Evolutionary conservation across 2,797 vertebrate species (phyloP).

Genomic region (Eulemur albifrons): DNA sequence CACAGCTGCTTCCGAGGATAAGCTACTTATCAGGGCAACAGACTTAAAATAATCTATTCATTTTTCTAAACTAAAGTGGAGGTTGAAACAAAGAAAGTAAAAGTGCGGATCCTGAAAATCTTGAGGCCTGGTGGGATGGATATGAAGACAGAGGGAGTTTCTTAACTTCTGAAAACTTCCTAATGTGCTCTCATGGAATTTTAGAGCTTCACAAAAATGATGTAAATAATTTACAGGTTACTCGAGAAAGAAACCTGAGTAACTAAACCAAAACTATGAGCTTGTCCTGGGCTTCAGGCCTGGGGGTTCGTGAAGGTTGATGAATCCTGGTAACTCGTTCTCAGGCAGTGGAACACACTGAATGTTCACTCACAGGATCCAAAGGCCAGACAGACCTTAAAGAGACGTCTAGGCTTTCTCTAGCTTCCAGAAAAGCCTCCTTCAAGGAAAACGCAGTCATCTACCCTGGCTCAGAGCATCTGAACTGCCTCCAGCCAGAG

Average conservation of each 20-base stretch:
- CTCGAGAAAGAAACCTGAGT: background rate
- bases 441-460: background rate
- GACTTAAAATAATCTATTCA: background rate
- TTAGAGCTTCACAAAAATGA: background rate
- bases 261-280: background rate
- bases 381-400: background rate
- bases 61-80: constrained; percentile 14
- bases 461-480: background rate
- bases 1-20: background rate
- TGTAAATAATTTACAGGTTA: background rate
- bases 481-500: background rate
- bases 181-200: background rate
- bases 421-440: background rate
- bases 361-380: background rate
- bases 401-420: background rate
- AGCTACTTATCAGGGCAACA: constrained; percentile 33
- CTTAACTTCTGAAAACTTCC: background rate
- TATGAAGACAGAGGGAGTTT: background rate
- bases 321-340: background rate
- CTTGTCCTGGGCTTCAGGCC: background rate
- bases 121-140: background rate
- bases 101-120: background rate
- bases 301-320: background rate
- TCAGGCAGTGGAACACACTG: background rate
- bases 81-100: constrained; percentile 22